Evolutionary conservation across 2,797 vertebrate species (phyloP).

Genomic region (Tragelaphus eurycerus): DNA sequence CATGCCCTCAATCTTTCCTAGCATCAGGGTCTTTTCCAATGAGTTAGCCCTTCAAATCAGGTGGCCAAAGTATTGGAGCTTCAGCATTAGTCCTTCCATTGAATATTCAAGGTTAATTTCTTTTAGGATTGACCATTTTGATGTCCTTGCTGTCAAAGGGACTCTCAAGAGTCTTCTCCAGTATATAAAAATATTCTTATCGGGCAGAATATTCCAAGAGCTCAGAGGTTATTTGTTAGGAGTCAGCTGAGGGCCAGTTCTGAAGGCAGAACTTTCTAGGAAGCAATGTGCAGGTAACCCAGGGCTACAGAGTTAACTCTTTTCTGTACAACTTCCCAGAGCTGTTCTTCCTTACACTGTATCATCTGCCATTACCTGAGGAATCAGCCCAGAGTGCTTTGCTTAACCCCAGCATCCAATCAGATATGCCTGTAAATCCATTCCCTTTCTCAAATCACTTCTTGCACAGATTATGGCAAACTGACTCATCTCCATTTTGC

Average conservation of each 20-base stretch:
- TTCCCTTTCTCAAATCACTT: background rate
- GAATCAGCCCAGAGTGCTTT: background rate
- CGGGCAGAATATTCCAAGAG: background rate
- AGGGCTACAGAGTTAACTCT: background rate
- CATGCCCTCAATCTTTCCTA: background rate
- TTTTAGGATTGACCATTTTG: background rate
- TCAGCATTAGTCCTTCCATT: background rate
- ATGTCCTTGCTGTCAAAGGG: background rate
- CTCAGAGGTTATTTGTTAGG: background rate
- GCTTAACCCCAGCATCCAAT: background rate
- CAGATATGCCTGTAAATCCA: background rate
- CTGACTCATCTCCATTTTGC: background rate
- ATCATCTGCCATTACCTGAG: background rate
- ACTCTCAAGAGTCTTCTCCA: background rate
- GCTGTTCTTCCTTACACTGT: background rate
- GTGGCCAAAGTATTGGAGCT: background rate
- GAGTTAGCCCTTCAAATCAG: background rate
- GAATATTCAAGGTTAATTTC: background rate
- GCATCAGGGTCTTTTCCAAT: background rate
- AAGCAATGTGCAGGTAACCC: background rate
- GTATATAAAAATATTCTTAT: background rate
- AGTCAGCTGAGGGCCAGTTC: background rate
- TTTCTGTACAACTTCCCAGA: background rate
- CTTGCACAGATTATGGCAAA: background rate
- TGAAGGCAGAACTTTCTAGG: background rate